A percentile compares a stretch with the other conserved stretches of the same genome.
These are phyloP conservation scores for Bubalus kerabau DNA, from an alignment of 2,113 vertebrate genomes.

Conservation along the genomic window DNA sequence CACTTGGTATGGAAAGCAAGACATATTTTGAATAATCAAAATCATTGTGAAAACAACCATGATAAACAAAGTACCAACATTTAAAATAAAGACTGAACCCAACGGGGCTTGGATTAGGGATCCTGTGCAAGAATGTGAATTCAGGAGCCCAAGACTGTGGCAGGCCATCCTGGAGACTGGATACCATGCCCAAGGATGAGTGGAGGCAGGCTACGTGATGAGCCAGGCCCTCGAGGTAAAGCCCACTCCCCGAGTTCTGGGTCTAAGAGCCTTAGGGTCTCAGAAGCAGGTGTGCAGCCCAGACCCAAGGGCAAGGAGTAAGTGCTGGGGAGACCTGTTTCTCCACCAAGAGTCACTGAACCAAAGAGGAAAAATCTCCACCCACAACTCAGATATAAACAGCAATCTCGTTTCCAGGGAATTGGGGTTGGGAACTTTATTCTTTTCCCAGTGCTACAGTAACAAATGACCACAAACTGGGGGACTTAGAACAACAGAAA, in stretches of 20 bases:
- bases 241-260: rapidly evolving
- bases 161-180: background rate
- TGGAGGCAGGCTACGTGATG: rapidly evolving
- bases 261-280: background rate
- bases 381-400: background rate
- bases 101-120: rapidly evolving
- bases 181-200: background rate
- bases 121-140: background rate
- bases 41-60: background rate
- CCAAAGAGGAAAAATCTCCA: background rate
- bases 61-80: background rate
- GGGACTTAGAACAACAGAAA: background rate
- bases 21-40: background rate
- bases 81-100: background rate
- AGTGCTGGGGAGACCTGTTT: background rate
- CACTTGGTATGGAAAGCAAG: background rate
- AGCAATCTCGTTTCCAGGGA: background rate
- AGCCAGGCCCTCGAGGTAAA: rapidly evolving
- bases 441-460: background rate
- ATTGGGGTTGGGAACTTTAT: background rate
- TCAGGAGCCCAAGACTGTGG: background rate
- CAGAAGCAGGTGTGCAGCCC: background rate
- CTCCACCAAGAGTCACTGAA: background rate
- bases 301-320: background rate
- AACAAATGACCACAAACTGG: background rate